Conservation (phyloP, 2,797 vertebrate genomes). For the Neoniphon sammara region DNA sequence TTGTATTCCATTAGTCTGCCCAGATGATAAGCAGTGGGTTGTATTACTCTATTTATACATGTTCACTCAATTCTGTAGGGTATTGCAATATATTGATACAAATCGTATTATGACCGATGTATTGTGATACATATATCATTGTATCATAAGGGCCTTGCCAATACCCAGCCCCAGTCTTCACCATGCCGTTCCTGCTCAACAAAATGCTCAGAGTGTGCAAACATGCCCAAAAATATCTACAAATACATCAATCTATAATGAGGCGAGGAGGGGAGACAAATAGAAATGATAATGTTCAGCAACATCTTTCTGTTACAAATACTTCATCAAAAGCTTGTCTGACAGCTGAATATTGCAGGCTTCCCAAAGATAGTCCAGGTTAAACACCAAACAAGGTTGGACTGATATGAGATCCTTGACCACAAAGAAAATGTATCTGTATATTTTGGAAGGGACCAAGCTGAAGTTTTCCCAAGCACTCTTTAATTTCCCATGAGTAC, state of each 20-base stretch:
- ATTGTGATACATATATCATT: no score
- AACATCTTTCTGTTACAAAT: slow-evolving; percentile 18
- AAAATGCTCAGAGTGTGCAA: background rate
- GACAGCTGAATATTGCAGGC: background rate
- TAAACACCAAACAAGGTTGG: background rate
- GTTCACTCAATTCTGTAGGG: no score
- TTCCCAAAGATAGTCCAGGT: background rate
- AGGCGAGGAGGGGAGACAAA: background rate
- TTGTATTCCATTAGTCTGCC: no score
- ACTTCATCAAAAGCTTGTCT: background rate
- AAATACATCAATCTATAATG: background rate
- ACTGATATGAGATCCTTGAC: slow-evolving; percentile 42
- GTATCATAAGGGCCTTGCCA: no score
- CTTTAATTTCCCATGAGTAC: slow-evolving; percentile 79
- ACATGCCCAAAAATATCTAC: background rate
- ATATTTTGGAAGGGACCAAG: slow-evolving; percentile 22
- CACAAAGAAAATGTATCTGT: slow-evolving; percentile 28
- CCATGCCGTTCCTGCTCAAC: no score
- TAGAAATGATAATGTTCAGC: slow-evolving; percentile 10
- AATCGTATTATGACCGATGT: no score
- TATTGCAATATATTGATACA: no score
- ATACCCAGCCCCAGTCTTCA: background rate
- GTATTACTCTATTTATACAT: no score
- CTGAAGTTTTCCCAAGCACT: slow-evolving; percentile 50
- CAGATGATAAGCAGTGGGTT: no score